Conservation (phyloP, 2,888 invertebrate species). For the Punctoribates punctum region DNA sequence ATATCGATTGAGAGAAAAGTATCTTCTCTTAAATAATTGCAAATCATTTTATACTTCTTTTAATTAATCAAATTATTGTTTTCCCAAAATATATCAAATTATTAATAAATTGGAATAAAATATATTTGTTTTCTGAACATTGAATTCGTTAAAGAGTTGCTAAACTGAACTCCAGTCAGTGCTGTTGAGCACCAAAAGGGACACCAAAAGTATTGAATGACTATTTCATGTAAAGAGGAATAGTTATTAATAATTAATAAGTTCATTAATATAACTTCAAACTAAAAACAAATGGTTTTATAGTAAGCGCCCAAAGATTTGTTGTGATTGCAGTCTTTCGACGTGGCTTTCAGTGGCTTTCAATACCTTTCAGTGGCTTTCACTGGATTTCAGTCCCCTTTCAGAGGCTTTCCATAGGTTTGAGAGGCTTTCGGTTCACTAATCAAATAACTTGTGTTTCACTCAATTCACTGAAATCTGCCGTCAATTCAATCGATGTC, state of each 20-base stretch:
- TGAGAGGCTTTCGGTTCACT: not conserved
- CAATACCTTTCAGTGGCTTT: not conserved
- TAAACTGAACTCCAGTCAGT: too few species aligned
- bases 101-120: too few species aligned
- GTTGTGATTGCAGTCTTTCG: slow-evolving; percentile 17
- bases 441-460: not conserved
- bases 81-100: not conserved
- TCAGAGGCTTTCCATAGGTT: not conserved
- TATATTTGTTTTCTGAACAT: too few species aligned
- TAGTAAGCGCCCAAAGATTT: slow-evolving; percentile 7
- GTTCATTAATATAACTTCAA: not conserved
- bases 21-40: not conserved
- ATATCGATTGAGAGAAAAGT: not conserved
- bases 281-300: not conserved
- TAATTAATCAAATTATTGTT: not conserved
- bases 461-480: not conserved
- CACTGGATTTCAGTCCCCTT: not conserved
- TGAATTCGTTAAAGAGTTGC: too few species aligned
- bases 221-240: too few species aligned
- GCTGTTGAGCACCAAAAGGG: too few species aligned
- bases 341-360: slow-evolving; percentile 29
- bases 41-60: not conserved
- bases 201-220: too few species aligned
- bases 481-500: not conserved
- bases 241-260: not conserved